These are phyloP conservation scores for Rhinopomastus cyanomelas DNA, from an alignment of 2,113 vertebrate species.

Conservation along the genomic window DNA sequence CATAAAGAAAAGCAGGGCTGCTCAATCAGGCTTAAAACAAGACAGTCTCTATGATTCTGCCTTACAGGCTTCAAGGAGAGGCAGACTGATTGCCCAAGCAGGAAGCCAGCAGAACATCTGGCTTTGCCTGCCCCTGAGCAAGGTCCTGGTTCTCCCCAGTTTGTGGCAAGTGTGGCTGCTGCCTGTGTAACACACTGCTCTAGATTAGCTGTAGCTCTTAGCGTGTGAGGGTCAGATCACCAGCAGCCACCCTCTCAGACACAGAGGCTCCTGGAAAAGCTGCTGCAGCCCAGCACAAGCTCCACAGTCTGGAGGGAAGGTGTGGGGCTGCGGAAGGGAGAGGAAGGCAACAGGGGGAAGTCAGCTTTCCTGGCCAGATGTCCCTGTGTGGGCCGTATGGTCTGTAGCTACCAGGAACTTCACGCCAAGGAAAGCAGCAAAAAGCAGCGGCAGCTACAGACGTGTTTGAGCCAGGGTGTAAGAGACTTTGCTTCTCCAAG, in stretches of 20 bases:
- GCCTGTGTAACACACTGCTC: not conserved
- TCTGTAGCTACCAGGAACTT: not conserved
- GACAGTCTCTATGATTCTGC: accelerated
- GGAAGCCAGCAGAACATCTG: not conserved
- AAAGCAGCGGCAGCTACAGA: not conserved
- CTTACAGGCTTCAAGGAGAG: not conserved
- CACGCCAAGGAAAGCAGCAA: not conserved
- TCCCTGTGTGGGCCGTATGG: not conserved
- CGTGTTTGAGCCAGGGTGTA: not conserved
- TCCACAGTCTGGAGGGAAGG: not conserved
- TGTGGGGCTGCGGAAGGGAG: not conserved
- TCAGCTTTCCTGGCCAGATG: slow-evolving; percentile 41
- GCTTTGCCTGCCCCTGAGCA: not conserved
- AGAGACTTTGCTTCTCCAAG: not conserved
- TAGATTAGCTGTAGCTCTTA: not conserved
- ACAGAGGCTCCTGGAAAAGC: not conserved
- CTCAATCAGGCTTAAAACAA: not conserved
- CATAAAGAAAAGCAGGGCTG: not conserved
- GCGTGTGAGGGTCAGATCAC: not conserved
- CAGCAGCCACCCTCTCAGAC: not conserved
- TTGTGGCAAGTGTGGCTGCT: accelerated
- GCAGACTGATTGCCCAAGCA: not conserved
- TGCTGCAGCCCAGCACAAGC: not conserved
- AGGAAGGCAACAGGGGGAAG: not conserved
- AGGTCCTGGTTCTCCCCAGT: not conserved